Evolutionary conservation across 2,797 vertebrate genomes (phyloP), one percentile per base, ranked within the genome.

Genomic region (Smutsia gigantea): DNA sequence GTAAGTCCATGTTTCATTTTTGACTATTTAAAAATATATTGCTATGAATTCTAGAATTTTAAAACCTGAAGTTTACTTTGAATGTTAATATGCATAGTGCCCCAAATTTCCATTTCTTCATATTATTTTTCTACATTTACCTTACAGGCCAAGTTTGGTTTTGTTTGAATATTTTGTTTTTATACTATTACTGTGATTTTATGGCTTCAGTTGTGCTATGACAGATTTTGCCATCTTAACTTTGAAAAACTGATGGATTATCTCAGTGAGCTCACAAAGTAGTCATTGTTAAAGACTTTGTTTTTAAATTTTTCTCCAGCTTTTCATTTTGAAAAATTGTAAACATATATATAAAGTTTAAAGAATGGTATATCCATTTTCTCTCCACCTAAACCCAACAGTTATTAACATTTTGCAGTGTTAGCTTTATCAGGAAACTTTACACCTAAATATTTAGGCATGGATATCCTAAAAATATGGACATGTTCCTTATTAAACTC

Each of bases 51-150:
- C 78, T 93, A 93, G 57, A 91, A 72, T 59, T 88, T 79, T 61
- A 63, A 94, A 90, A 74, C 18, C 34, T 79, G 55, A 61, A 66
- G 31, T 17, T 78, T 63, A 78, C 69, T 93, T 74, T 92, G 79
- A 5, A 34, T 81, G 6, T 69, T 87, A 37, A 46, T 53, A 59
- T 72, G 9, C 12, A 72, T n/a, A 91, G 74, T 92, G 37, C 42
- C 34, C 79, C 63, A 85, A 61, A 89, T 71, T 91, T 95, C 27
- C 25, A 13, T 93, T 66, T 83, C 31, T 90, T 96, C 25, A 15
- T 81, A 57, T 77, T n/a, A 72, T 72, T 55, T 96, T 42, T 93
- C n/a, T 93, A n/a, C 46, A 77, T 77, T 88, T 88, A 66, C 31
- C 83, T 79, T 64, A 55, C n/a, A n/a, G 23, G 7, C 34, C 59